A percentile compares a stretch with the other conserved stretches of the same genome.
These are phyloP conservation scores for Oplegnathus fasciatus DNA, from an alignment of 2,113 vertebrate genomes.

Conservation along the genomic window DNA sequence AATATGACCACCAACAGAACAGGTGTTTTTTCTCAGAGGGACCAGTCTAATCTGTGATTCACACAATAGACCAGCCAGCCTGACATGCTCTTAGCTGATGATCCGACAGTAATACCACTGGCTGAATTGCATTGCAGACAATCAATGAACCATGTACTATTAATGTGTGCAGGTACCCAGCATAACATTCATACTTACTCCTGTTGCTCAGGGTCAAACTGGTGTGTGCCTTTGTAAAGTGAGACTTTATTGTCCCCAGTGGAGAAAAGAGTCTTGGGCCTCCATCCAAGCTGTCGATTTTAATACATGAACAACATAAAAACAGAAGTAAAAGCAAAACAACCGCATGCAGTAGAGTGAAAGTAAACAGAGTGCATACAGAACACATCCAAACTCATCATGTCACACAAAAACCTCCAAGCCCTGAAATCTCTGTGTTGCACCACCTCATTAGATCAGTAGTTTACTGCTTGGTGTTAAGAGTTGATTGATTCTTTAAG, in stretches of 20 bases:
- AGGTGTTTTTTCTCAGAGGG: not conserved
- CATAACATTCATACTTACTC: slow-evolving; percentile 17
- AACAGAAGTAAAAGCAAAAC: slow-evolving; percentile 12
- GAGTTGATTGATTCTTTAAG: slow-evolving; percentile 28
- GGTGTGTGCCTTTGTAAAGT: slow-evolving; percentile 23
- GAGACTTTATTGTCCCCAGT: slow-evolving; percentile 30
- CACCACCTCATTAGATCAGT: slow-evolving; percentile 18
- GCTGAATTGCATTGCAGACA: slow-evolving; percentile 26
- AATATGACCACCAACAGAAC: not conserved
- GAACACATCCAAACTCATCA: not conserved
- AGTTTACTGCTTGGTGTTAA: not conserved
- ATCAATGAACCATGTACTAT: slow-evolving; percentile 27
- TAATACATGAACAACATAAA: slow-evolving; percentile 31
- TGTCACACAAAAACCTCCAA: not conserved
- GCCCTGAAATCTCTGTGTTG: slow-evolving; percentile 6
- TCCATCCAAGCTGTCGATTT: slow-evolving; percentile 37
- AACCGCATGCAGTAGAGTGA: slow-evolving; percentile 7
- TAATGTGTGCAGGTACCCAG: slow-evolving; percentile 15
- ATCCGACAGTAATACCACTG: slow-evolving; percentile 19
- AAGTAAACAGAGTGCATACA: not conserved
- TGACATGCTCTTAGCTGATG: slow-evolving; percentile 14
- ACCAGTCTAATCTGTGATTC: slow-evolving; percentile 17
- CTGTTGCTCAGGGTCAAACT: slow-evolving; percentile 29
- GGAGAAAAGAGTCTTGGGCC: slow-evolving; percentile 34
- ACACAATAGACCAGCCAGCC: not conserved